Base-by-base conservation (phyloP, 2,888 invertebrate species). In the Nomada fabriciana region DNA sequence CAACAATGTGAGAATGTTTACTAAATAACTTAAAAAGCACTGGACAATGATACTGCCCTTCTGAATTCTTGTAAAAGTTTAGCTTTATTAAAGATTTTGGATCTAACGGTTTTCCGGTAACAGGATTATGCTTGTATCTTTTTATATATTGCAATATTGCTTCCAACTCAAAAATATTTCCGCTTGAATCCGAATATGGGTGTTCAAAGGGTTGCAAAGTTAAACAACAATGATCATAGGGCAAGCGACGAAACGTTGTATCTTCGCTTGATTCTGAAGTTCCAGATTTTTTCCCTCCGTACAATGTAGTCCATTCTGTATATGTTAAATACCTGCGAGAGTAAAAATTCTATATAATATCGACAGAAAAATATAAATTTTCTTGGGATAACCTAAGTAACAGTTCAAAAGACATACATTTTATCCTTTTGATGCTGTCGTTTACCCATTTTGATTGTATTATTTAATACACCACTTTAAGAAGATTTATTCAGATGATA, bases 341-440 rank as follows among this genome's bases (percentile, higher is more conserved):
- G 20, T 25, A n/a, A 36, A 2, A 47, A 64, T 67, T 36, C 11
- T 0, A 52, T 13, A 29, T 42, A 67, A 18, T 63, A 52, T 55
- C 11, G 65, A 3, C 7, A n/a, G 13, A 10, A n/a, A 13, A 47
- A 59, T 15, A 20, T 23, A 13, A 60, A 25, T 11, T 50, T 59
- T 60, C 10, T 25, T 10, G 23, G 42, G 2, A 36, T 77, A 61
- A 82, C 52, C 73, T 52, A 65, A 20, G 18, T 57, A 59, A 47
- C 0, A 42, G 9, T 15, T 36, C 20, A 5, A 43, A 13, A 68
- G 4, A 42, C 85, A 94, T 95, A 97, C 98, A 98, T 97, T 96
- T 98, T 98, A 95, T 98, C 98, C 92, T 98, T 98, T 93, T 98
- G 98, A 95, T 98, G 98, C 92, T 98, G 98, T 88, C 97, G 95